A percentile compares a stretch with the other conserved stretches of the same genome.
phyloP scores from a whole-genome alignment of 2,888 invertebrate species.

The Asteroscopus sphinx region DNA sequence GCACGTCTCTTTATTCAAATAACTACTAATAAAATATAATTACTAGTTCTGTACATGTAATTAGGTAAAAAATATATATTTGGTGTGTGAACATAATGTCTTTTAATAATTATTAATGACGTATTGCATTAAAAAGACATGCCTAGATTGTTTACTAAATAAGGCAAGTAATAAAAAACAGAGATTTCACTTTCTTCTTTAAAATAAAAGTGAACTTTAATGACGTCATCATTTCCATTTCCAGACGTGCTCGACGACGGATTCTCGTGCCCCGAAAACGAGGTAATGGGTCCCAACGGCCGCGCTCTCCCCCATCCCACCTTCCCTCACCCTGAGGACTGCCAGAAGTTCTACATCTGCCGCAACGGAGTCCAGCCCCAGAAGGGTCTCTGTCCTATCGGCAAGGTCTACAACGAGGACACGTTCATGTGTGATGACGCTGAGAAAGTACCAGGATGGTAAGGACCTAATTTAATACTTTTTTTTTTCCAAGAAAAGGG shows the following conservation, averaged over 20 bases:
- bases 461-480: conserved; percentile 48
- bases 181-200: too few species aligned
- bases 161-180: too few species aligned
- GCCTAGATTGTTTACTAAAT: too few species aligned
- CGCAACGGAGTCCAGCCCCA: conserved; percentile 94
- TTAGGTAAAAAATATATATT: too few species aligned
- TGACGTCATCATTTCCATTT: conserved; percentile 28
- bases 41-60: too few species aligned
- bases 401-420: conserved; percentile 94
- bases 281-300: conserved; percentile 92
- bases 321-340: conserved; percentile 94
- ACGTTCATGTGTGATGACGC: conserved; percentile 94
- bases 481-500: too few species aligned
- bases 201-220: background rate
- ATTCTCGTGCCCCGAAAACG: conserved; percentile 93
- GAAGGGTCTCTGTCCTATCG: conserved; percentile 93
- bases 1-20: too few species aligned
- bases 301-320: conserved; percentile 93
- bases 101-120: too few species aligned
- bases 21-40: too few species aligned
- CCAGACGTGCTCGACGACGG: conserved; percentile 93
- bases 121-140: too few species aligned
- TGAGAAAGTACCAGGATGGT: conserved; percentile 94
- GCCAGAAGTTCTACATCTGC: conserved; percentile 95
- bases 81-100: too few species aligned